Percentiles rank a stretch among this genome's conserved stretches.
phyloP scores from a whole-genome alignment of 1,140 invertebrate genomes.

The Eurosta solidaginis region DNA sequence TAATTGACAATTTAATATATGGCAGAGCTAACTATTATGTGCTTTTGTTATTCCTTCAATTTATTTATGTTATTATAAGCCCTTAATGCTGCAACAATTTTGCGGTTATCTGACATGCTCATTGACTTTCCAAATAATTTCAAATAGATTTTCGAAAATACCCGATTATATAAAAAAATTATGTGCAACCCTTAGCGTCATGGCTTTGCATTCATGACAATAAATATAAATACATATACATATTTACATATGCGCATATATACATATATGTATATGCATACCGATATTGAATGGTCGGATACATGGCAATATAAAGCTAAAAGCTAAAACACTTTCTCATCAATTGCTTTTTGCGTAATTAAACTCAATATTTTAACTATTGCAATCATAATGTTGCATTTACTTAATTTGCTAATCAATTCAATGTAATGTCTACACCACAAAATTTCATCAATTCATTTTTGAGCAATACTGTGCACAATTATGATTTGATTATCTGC shows the following conservation, averaged over 20 bases:
- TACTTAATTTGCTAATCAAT: neutral
- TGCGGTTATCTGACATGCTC: slow-evolving; percentile 13
- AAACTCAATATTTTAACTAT: neutral
- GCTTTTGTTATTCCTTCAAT: too few species aligned
- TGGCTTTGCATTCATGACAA: neutral
- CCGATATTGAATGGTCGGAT: too few species aligned
- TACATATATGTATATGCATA: neutral
- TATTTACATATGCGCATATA: neutral
- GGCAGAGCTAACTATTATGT: too few species aligned
- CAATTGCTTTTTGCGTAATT: neutral
- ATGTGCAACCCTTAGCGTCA: neutral
- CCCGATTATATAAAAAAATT: neutral
- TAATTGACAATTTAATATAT: too few species aligned
- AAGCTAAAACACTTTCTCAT: neutral
- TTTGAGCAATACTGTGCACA: neutral
- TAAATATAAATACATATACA: too few species aligned
- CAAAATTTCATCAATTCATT: slow-evolving; percentile 1
- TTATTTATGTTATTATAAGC: slow-evolving; percentile 15
- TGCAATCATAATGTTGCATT: neutral
- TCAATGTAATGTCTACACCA: neutral
- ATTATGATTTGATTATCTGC: neutral
- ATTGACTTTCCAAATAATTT: slow-evolving; percentile 20
- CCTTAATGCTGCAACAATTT: slow-evolving; percentile 18
- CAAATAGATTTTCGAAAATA: slow-evolving; percentile 10
- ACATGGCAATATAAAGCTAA: too few species aligned